phyloP scores from a whole-genome alignment of 2,888 invertebrate species.

The Drosophila sordidula region DNA sequence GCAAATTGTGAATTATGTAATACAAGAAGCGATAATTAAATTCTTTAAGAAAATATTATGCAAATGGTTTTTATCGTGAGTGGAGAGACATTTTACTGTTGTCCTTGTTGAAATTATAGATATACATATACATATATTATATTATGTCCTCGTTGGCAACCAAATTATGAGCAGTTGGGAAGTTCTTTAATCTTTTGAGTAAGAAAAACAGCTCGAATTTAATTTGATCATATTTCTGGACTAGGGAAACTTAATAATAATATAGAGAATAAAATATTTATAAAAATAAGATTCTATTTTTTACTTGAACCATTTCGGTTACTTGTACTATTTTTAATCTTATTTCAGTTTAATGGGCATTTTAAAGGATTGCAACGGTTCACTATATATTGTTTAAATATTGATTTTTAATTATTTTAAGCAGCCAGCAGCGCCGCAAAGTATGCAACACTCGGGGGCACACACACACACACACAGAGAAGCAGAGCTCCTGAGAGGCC shows the following conservation, averaged over 20 bases:
- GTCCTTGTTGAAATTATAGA: neutral
- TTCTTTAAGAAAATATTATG: slow-evolving; percentile 65
- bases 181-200: too few relatives aligned
- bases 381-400: slow-evolving; percentile 63
- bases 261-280: too few relatives aligned
- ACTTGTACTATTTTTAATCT: neutral
- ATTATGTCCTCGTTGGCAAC: too few relatives aligned
- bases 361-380: slow-evolving; percentile 13
- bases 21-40: slow-evolving; percentile 66
- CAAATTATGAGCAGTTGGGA: too few relatives aligned
- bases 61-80: slow-evolving; percentile 37
- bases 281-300: too few relatives aligned
- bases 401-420: slow-evolving; percentile 80
- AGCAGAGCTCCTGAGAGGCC: slow-evolving; percentile 56
- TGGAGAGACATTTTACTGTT: neutral
- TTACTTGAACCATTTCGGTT: neutral
- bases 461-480: slow-evolving; percentile 20
- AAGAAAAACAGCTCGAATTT: too few relatives aligned
- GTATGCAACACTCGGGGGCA: slow-evolving; percentile 62
- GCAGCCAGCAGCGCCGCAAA: slow-evolving; percentile 67
- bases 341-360: slow-evolving; percentile 12
- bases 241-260: too few relatives aligned
- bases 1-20: slow-evolving; percentile 72
- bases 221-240: too few relatives aligned
- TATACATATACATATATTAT: too few relatives aligned